Percentiles rank a stretch among this genome's conserved stretches.
Evolutionary conservation across 2,113 vertebrate genomes (phyloP).

Genomic region (Colistium nudipinnis): DNA sequence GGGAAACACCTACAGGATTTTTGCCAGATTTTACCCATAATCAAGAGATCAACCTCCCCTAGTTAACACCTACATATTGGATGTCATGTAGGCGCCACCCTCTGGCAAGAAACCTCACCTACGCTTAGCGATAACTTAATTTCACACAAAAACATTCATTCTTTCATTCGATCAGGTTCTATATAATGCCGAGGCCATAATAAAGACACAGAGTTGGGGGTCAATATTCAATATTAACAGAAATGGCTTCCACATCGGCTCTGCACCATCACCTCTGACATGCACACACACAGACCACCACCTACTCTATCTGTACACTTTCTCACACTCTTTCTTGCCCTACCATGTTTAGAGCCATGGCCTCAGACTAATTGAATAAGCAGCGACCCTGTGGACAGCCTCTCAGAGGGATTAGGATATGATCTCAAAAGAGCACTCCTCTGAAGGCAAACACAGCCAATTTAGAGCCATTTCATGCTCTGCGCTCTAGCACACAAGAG

Average conservation of each 20-base stretch:
- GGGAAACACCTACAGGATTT: too few species aligned
- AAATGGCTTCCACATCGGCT: constrained; percentile 16
- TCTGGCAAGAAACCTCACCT: constrained; percentile 63
- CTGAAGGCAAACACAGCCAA: constrained; percentile 80
- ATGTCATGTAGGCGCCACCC: constrained; percentile 77
- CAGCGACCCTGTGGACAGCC: constrained; percentile 76
- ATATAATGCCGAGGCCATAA: background rate
- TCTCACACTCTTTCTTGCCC: constrained; percentile 69
- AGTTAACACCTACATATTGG: constrained; percentile 47
- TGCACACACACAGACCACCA: constrained; percentile 22
- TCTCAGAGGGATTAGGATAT: constrained; percentile 83
- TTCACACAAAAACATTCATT: constrained; percentile 3
- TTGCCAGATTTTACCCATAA: background rate
- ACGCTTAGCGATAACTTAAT: constrained; percentile 7
- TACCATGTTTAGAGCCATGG: constrained; percentile 64
- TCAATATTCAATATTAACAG: constrained; percentile 14
- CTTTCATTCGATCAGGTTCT: background rate
- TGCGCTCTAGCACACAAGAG: constrained; percentile 64
- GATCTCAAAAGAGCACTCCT: constrained; percentile 77
- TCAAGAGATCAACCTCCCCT: constrained; percentile 28
- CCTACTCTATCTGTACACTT: constrained; percentile 54
- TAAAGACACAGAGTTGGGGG: constrained; percentile 8
- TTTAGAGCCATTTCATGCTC: constrained; percentile 82
- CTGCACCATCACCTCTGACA: constrained; percentile 39
- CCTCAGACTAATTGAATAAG: constrained; percentile 81